Evolutionary conservation across 53 echinoderm and acorn worm species (phyloP), one percentile per base, ranked within the genome.

Genomic region (Echinarachnius parma): DNA sequence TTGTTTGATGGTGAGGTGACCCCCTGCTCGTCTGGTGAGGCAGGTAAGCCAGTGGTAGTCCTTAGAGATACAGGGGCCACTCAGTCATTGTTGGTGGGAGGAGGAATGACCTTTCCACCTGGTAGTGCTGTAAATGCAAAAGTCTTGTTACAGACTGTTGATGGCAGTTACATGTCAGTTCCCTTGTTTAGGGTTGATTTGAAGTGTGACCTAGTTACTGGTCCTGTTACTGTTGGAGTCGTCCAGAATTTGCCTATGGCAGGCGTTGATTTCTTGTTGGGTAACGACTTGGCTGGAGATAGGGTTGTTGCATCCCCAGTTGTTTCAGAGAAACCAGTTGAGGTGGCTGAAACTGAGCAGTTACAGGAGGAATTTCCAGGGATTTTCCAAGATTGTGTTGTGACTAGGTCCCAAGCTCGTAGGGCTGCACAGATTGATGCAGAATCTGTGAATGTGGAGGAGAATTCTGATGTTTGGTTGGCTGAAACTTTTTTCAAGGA

Each of bases 171-270:
- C 3, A 59, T 59, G 28, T 59, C 29, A 11, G 67, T 79, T 4
- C 80, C 80, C 23, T 32, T 79, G 21, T 54, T 46, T 35, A 42
- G 8, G 10, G 21, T 79, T 36, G 27, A 65, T 26, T 48, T 78
- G 46, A 78, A 67, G 44, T 56, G 65, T 65, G 79, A 78, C 57
- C 54, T 78, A 52, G 39, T 65, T 32, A 65, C 65, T 56, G 79
- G 79, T 53, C 28, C 57, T 34, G 79, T 65, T 20, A 66, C 80
- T 21, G 31, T 79, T 25, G 67, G 80, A 37, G 62, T 63, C 31
- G 66, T 78, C 28, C 54, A 65, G 10, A 19, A 0, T 19, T 27
- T 78, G 28, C 56, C 42, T 24, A 60, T 80, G 37, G 57, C 68
- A 20, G 80, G 70, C 14, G 68, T 68, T 53, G 55, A 65, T 29